phyloP scores from a whole-genome alignment of 1,140 invertebrate species.

The Teleopsis dalmanni region DNA sequence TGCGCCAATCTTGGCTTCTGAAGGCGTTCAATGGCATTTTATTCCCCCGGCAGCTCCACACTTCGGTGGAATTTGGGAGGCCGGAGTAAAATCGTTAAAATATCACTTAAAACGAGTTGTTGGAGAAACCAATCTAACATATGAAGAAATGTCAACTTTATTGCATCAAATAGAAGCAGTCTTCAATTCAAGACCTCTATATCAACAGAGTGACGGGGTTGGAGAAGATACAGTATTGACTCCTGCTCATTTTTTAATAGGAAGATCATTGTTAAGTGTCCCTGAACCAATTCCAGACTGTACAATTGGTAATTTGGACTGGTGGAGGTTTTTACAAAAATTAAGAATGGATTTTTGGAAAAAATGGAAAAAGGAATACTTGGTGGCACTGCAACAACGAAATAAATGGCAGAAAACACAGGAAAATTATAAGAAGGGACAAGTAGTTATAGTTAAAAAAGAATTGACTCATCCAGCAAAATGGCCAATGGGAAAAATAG shows the following conservation, averaged over 20 bases:
- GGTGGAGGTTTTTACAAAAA: background rate
- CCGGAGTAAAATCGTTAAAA: constrained; percentile 14
- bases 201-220: background rate
- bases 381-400: background rate
- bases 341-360: constrained; percentile 6
- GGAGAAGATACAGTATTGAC: background rate
- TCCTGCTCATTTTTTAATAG: constrained; percentile 6
- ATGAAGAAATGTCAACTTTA: constrained; percentile 3
- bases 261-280: background rate
- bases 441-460: constrained; percentile 8
- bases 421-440: background rate
- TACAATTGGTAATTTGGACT: background rate
- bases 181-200: constrained; percentile 2
- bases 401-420: background rate
- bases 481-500: constrained; percentile 21
- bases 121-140: background rate
- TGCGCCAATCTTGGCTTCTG: background rate
- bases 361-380: constrained; percentile 1
- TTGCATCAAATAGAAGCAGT: constrained; percentile 24
- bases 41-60: constrained; percentile 24
- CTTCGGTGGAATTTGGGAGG: constrained; percentile 37
- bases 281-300: background rate
- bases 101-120: constrained; percentile 1
- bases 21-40: constrained; percentile 22
- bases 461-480: constrained; percentile 22